A percentile compares a stretch with the other conserved stretches of the same genome.
Conservation (phyloP, 2,113 vertebrate genomes). For the Channa argus region DNA sequence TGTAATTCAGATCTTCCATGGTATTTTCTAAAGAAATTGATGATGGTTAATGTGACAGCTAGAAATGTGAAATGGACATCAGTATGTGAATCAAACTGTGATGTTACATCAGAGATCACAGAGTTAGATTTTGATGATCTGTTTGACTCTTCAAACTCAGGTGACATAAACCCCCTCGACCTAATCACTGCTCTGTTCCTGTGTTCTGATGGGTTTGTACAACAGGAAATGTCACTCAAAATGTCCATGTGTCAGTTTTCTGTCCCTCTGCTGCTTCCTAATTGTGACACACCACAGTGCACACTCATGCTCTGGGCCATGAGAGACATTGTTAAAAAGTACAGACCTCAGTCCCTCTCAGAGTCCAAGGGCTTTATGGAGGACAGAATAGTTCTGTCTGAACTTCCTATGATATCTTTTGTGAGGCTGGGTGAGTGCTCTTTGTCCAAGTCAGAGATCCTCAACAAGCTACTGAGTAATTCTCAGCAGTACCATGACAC, state of each 20-base stretch:
- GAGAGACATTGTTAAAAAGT: constrained; percentile 78
- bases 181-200: constrained; percentile 82
- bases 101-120: background rate
- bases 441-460: constrained; percentile 84
- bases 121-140: constrained; percentile 15
- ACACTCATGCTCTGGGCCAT: constrained; percentile 83
- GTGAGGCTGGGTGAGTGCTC: constrained; percentile 82
- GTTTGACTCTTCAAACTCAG: background rate
- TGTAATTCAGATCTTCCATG: constrained; percentile 61
- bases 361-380: constrained; percentile 64
- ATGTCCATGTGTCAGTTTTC: constrained; percentile 86
- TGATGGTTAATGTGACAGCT: constrained; percentile 76
- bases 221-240: constrained; percentile 80
- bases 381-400: constrained; percentile 64
- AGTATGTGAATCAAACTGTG: constrained; percentile 1
- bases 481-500: constrained; percentile 72
- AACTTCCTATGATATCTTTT: constrained; percentile 82
- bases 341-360: constrained; percentile 57
- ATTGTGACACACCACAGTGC: constrained; percentile 68
- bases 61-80: constrained; percentile 46
- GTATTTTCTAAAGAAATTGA: constrained; percentile 73
- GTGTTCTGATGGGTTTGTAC: constrained; percentile 82
- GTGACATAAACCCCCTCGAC: constrained; percentile 77
- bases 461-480: constrained; percentile 83
- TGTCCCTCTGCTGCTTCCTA: constrained; percentile 84